A percentile compares a stretch with the other conserved stretches of the same genome.
Conservation (phyloP, 2,113 vertebrate species). For the Hippotragus niger region DNA sequence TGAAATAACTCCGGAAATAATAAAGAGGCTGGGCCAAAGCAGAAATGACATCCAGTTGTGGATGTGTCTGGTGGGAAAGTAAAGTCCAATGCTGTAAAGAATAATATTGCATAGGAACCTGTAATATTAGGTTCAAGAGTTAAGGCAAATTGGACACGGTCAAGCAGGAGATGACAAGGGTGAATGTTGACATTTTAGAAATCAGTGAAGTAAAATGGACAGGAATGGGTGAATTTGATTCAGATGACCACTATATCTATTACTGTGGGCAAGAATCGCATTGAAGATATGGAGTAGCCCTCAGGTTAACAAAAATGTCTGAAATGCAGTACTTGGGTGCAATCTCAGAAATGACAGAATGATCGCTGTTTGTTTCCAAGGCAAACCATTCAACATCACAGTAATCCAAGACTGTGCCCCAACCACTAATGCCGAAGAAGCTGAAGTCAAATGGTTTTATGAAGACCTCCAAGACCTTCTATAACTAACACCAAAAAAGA, state of each 20-base stretch:
- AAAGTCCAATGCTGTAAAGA: background rate
- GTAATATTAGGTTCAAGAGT: background rate
- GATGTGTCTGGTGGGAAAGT: background rate
- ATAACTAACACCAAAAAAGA: background rate
- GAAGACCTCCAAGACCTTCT: background rate
- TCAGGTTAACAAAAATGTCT: background rate
- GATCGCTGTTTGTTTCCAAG: background rate
- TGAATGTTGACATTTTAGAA: background rate
- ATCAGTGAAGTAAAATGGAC: background rate
- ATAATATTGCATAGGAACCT: background rate
- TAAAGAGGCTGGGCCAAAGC: background rate
- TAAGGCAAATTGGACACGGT: background rate
- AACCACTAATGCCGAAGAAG: background rate
- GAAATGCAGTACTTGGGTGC: background rate
- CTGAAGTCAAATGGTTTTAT: background rate
- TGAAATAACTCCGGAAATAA: background rate
- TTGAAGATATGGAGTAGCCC: background rate
- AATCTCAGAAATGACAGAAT: background rate
- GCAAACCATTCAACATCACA: background rate
- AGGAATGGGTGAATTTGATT: background rate
- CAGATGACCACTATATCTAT: background rate
- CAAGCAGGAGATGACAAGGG: background rate
- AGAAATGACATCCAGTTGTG: background rate
- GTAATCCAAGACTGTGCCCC: background rate
- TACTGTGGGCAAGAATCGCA: background rate